phyloP scores from a whole-genome alignment of 2,113 vertebrate genomes.

The Cranoglanis bouderius region DNA sequence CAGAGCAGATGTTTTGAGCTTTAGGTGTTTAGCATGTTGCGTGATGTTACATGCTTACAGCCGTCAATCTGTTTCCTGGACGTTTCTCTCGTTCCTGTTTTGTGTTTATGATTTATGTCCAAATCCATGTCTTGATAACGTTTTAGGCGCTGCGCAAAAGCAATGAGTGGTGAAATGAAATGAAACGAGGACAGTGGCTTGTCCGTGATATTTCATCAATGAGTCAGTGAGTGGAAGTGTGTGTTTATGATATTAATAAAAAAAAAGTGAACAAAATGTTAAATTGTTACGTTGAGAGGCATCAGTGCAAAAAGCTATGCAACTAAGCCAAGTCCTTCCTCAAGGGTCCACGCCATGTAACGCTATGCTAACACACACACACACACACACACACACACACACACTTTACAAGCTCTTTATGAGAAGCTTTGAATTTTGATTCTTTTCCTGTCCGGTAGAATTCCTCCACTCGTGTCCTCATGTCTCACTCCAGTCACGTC shows the following conservation, averaged over 20 bases:
- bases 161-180: not conserved
- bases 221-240: not conserved
- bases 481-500: conserved; percentile 10
- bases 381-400: not conserved
- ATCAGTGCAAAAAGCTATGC: not conserved
- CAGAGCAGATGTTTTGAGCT: conserved; percentile 20
- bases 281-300: not conserved
- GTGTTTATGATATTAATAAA: not conserved
- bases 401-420: too few relatives aligned
- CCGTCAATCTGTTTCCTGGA: not conserved
- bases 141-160: not conserved
- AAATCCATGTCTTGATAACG: not conserved
- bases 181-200: not conserved
- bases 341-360: not conserved
- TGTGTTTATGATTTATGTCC: not conserved
- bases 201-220: not conserved
- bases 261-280: too few relatives aligned
- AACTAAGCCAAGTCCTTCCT: not conserved
- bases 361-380: not conserved
- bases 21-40: conserved; percentile 4
- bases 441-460: not conserved
- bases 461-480: conserved; percentile 1
- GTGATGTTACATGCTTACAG: not conserved
- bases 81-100: not conserved
- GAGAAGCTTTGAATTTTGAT: not conserved